These are phyloP conservation scores for Diorhabda sublineata DNA, from an alignment of 1,140 invertebrate species.

Conservation along the genomic window DNA sequence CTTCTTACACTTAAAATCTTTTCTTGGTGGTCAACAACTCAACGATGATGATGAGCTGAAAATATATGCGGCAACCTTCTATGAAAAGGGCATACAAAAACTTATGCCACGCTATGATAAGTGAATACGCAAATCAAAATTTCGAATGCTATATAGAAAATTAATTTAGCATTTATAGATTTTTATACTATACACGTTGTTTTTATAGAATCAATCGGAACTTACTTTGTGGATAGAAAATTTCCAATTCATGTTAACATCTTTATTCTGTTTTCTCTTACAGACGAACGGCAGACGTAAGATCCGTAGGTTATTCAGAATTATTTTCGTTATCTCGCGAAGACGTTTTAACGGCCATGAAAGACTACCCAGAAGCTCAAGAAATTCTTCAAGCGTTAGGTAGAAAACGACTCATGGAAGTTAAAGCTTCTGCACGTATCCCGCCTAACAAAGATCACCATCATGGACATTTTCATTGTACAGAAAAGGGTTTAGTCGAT, in stretches of 20 bases:
- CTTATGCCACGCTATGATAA: too few relatives aligned
- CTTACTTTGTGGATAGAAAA: too few relatives aligned
- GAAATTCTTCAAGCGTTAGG: slow-evolving; percentile 86
- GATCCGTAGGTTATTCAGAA: slow-evolving; percentile 93
- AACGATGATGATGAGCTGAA: too few relatives aligned
- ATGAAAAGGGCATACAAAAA: too few relatives aligned
- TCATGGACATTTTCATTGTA: slow-evolving; percentile 21
- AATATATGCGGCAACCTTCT: too few relatives aligned
- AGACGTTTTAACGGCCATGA: slow-evolving; percentile 90
- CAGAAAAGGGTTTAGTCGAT: slow-evolving; percentile 67
- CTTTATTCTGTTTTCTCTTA: slow-evolving; percentile 9
- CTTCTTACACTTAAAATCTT: too few relatives aligned
- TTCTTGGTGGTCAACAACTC: too few relatives aligned
- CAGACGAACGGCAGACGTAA: slow-evolving; percentile 91
- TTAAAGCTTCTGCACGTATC: slow-evolving; percentile 50
- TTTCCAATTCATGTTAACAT: neutral
- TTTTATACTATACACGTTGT: too few relatives aligned
- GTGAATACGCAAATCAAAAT: too few relatives aligned
- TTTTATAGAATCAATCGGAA: too few relatives aligned
- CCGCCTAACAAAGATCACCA: slow-evolving; percentile 42
- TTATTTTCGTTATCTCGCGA: slow-evolving; percentile 93
- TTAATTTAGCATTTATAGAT: too few relatives aligned
- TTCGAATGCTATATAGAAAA: too few relatives aligned
- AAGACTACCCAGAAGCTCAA: slow-evolving; percentile 94
- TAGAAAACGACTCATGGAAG: slow-evolving; percentile 83